A percentile compares a stretch with the other conserved stretches of the same genome.
Evolutionary conservation across 2,888 invertebrate species (phyloP).

Genomic region (Xanthia togata): DNA sequence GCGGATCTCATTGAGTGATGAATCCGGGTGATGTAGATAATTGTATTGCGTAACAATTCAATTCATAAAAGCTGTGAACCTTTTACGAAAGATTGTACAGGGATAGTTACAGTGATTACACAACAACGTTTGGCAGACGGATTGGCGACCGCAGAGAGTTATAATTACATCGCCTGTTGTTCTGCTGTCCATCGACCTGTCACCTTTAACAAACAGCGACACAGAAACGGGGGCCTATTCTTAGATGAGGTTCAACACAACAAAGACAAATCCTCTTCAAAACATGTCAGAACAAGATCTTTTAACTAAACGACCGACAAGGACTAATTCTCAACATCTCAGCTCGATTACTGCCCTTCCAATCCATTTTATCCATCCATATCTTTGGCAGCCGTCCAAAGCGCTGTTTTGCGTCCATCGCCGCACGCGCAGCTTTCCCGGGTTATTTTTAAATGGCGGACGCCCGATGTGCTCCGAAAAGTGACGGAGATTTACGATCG

Average conservation of each 20-base stretch:
- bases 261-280: conserved; percentile 24
- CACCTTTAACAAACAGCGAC: conserved; percentile 36
- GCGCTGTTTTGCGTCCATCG: conserved; percentile 76
- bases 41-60: conserved; percentile 23
- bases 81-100: conserved; percentile 1
- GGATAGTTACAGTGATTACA: conserved; percentile 17
- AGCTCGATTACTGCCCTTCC: conserved; percentile 59
- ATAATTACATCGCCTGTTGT: conserved; percentile 43
- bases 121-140: conserved; percentile 53
- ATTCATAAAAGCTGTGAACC: conserved; percentile 23
- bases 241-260: conserved; percentile 17
- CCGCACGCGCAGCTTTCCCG: conserved; percentile 68
- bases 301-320: conserved; percentile 46
- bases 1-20: conserved; percentile 9
- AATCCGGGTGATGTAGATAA: conserved; percentile 15
- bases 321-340: conserved; percentile 55
- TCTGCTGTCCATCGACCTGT: conserved; percentile 42
- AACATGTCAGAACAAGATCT: conserved; percentile 29
- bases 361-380: conserved; percentile 63
- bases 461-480: conserved; percentile 68
- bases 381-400: conserved; percentile 74
- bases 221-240: conserved; percentile 35
- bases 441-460: conserved; percentile 73
- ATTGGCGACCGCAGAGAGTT: conserved; percentile 46
- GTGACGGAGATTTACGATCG: conserved; percentile 75